Percentiles rank a stretch among this genome's conserved stretches.
Evolutionary conservation across 2,113 vertebrate genomes (phyloP).

Genomic region (Tenrec ecaudatus): DNA sequence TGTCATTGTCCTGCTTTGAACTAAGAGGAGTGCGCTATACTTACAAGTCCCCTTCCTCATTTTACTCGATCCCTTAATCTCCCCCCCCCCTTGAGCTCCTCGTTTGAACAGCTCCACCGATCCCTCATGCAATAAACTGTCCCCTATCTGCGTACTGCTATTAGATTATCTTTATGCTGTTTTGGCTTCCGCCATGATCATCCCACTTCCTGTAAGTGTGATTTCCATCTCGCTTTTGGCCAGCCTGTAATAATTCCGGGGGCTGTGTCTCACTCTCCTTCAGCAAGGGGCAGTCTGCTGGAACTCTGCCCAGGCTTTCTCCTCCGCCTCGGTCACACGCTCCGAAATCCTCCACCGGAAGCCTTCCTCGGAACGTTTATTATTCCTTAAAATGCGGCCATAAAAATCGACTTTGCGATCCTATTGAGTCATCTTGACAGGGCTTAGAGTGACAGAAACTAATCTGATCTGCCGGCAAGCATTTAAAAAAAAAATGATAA

Average conservation of each 20-base stretch:
- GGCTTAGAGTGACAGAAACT: conserved; percentile 77
- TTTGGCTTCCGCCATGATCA: conserved; percentile 34
- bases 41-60: neutral
- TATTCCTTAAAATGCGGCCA: conserved; percentile 74
- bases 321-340: conserved; percentile 42
- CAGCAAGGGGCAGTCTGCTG: neutral
- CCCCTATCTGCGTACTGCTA: conserved; percentile 60
- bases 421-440: conserved; percentile 77
- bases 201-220: conserved; percentile 51
- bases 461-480: conserved; percentile 76
- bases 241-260: conserved; percentile 52
- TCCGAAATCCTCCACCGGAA: conserved; percentile 61
- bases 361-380: conserved; percentile 70
- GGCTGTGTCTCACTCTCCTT: conserved; percentile 42
- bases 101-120: neutral
- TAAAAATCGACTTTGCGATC: conserved; percentile 79
- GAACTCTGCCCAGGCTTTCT: conserved; percentile 39
- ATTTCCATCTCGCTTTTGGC: conserved; percentile 38
- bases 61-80: neutral
- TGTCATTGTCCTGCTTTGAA: neutral
- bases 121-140: conserved; percentile 21
- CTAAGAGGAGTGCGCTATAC: neutral
- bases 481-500: conserved; percentile 74
- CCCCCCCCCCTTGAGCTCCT: neutral
- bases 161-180: conserved; percentile 33